phyloP scores from a whole-genome alignment of 2,113 vertebrate genomes.

The Prietella phreatophila region DNA sequence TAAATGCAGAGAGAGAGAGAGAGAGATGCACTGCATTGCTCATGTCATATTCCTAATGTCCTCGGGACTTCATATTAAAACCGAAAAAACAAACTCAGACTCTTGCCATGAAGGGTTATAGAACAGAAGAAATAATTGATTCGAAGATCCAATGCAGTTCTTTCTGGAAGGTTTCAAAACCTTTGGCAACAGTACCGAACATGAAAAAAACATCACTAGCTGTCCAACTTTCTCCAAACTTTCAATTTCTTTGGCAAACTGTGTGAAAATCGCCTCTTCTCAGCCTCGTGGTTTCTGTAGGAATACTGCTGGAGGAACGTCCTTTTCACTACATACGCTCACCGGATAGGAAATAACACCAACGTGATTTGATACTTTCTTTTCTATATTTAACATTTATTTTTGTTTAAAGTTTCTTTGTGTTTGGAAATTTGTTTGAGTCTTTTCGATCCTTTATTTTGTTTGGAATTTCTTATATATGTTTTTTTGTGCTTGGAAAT shows the following conservation, averaged over 20 bases:
- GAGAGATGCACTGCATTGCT: background rate
- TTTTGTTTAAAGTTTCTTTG: background rate
- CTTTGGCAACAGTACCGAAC: background rate
- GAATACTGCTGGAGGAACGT: background rate
- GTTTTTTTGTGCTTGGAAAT: background rate
- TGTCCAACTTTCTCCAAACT: background rate
- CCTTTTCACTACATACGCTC: background rate
- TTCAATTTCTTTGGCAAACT: background rate
- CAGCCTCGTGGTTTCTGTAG: background rate
- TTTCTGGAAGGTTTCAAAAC: background rate
- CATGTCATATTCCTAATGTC: slow-evolving; percentile 9
- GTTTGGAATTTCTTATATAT: too few species aligned
- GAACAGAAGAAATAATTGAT: background rate
- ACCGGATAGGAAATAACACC: background rate
- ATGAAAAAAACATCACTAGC: background rate
- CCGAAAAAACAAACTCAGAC: background rate
- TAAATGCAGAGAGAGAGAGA: slow-evolving; percentile 18
- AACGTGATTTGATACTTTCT: background rate
- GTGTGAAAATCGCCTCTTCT: background rate
- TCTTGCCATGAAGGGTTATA: background rate
- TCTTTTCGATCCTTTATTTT: background rate
- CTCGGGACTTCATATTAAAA: slow-evolving; percentile 8
- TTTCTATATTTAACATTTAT: background rate
- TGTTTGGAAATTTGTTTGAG: background rate
- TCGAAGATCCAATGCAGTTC: background rate